phyloP scores from a whole-genome alignment of 23 tunicate genomes.

The Halocynthia aurantium region DNA sequence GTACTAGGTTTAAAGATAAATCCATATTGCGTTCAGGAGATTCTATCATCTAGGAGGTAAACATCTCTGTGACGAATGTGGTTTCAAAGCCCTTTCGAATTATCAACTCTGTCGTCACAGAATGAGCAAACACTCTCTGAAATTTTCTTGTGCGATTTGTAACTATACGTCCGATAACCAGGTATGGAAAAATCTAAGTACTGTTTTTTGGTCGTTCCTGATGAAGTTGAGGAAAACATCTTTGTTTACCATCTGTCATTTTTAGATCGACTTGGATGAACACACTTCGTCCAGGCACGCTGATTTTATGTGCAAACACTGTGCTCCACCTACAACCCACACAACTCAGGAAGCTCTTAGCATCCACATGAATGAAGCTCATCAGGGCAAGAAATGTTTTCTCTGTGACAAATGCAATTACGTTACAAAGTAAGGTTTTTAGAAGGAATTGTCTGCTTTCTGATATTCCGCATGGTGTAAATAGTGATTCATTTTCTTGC shows the following conservation, averaged over 20 bases:
- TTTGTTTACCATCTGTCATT: background rate
- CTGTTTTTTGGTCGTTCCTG: no score
- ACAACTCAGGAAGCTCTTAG: constrained; percentile 3
- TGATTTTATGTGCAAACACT: constrained; percentile 17
- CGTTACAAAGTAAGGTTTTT: constrained; percentile 24
- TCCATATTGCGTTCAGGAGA: background rate
- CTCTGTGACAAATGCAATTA: constrained; percentile 31
- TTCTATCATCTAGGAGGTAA: constrained; percentile 22
- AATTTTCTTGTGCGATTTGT: background rate
- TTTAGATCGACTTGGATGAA: constrained; percentile 26
- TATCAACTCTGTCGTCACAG: constrained; percentile 17
- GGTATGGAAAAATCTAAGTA: constrained; percentile 8
- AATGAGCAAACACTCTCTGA: constrained; percentile 5
- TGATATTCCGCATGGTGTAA: background rate
- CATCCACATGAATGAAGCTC: background rate
- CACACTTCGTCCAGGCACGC: constrained; percentile 14
- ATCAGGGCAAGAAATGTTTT: constrained; percentile 13
- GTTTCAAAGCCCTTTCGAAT: constrained; percentile 15
- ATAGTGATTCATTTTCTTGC: background rate
- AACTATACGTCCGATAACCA: constrained; percentile 5
- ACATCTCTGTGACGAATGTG: constrained; percentile 30
- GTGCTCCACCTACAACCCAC: background rate
- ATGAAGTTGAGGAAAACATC: no score
- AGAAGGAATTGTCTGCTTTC: background rate
- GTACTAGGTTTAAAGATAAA: background rate